Percentiles rank a stretch among this genome's conserved stretches.
Evolutionary conservation across 1,140 invertebrate genomes (phyloP).

Genomic region (Drosophila dunni): DNA sequence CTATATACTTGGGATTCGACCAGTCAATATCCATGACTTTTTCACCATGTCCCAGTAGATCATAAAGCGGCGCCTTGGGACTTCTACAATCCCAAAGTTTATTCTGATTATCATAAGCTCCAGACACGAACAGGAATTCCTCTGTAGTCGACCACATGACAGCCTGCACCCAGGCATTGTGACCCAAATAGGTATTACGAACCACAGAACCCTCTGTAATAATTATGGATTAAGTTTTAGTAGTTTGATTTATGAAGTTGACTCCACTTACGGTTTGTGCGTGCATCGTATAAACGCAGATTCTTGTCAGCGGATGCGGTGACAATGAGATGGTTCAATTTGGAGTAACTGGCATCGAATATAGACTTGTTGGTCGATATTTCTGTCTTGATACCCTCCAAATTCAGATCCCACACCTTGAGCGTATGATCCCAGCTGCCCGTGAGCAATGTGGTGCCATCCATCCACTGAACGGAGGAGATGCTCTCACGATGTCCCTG

Average conservation of each 20-base stretch:
- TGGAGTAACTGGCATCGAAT: constrained; percentile 94
- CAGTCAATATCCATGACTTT: constrained; percentile 97
- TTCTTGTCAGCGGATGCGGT: constrained; percentile 96
- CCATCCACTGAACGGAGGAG: constrained; percentile 93
- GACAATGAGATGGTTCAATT: constrained; percentile 90
- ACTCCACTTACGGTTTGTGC: constrained; percentile 90
- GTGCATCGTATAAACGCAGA: constrained; percentile 95
- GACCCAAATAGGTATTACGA: constrained; percentile 94
- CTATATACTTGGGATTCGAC: constrained; percentile 93
- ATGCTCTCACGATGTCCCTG: constrained; percentile 97
- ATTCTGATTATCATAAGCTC: constrained; percentile 94
- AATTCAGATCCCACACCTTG: constrained; percentile 96
- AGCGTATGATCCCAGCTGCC: constrained; percentile 98
- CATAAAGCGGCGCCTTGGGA: constrained; percentile 95
- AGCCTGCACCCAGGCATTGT: constrained; percentile 95
- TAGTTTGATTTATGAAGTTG: not conserved
- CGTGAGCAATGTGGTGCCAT: constrained; percentile 90
- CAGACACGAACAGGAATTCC: constrained; percentile 96
- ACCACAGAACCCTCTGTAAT: constrained; percentile 92
- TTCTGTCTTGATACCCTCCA: constrained; percentile 92
- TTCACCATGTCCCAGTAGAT: constrained; percentile 96
- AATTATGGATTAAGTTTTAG: no score
- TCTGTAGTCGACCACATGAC: constrained; percentile 95
- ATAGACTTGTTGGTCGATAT: constrained; percentile 95
- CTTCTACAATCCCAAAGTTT: constrained; percentile 99